phyloP scores from a whole-genome alignment of 1,140 invertebrate species.

The Venturia canescens region DNA sequence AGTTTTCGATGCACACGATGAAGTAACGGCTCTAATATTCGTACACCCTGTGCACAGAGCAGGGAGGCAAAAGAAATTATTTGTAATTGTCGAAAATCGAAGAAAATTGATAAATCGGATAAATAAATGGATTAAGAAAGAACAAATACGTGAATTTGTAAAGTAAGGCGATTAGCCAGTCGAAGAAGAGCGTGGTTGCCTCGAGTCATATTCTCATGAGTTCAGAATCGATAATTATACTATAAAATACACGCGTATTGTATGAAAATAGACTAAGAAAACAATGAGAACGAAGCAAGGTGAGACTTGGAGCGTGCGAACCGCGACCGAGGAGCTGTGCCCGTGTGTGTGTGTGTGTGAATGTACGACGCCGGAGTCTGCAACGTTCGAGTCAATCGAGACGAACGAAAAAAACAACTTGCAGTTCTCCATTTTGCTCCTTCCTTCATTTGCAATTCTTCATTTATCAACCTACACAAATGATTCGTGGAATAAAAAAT shows the following conservation, averaged over 20 bases:
- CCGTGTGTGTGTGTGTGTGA: too few relatives aligned
- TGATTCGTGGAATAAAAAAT: too few relatives aligned
- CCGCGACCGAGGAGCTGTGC: too few relatives aligned
- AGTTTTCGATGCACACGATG: too few relatives aligned
- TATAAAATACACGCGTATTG: background rate
- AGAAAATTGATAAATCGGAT: background rate
- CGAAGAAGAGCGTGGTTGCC: background rate
- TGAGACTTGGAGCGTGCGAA: too few relatives aligned
- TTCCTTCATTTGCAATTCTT: too few relatives aligned
- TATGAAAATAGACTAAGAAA: background rate
- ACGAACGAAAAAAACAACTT: too few relatives aligned
- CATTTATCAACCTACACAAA: too few relatives aligned
- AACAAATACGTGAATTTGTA: background rate
- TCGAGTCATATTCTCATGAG: background rate
- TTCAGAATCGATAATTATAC: background rate
- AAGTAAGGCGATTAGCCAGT: background rate
- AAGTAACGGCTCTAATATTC: background rate
- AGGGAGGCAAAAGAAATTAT: background rate
- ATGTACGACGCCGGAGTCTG: too few relatives aligned
- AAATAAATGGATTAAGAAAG: background rate
- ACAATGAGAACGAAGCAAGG: too few relatives aligned
- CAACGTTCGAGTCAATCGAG: too few relatives aligned
- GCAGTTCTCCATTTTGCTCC: too few relatives aligned
- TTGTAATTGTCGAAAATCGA: background rate
- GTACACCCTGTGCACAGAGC: background rate